Percentiles rank a stretch among this genome's conserved stretches.
These are phyloP conservation scores for Drosophila lini DNA, from an alignment of 1,140 invertebrate genomes.

Conservation along the genomic window DNA sequence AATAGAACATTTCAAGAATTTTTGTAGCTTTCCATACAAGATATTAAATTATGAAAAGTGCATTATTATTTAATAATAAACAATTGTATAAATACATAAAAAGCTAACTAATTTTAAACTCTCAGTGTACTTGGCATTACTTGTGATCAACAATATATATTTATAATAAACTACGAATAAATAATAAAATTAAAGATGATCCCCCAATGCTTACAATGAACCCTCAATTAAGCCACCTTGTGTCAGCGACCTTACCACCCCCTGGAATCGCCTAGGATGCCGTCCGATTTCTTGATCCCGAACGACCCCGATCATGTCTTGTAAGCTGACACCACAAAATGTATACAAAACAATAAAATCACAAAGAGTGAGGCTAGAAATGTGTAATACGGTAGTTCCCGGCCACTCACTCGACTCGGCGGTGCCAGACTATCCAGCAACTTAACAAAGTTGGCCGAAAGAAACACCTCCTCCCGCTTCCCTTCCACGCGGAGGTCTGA, in stretches of 20 bases:
- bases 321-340: conserved; percentile 59
- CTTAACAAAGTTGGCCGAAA: conserved; percentile 44
- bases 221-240: conserved; percentile 18
- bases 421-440: conserved; percentile 39
- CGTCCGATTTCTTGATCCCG: conserved; percentile 32
- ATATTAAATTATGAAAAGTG: no score
- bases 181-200: not conserved
- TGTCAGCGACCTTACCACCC: conserved; percentile 14
- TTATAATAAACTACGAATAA: not conserved
- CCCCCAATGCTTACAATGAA: not conserved
- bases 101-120: no score
- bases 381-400: conserved; percentile 60
- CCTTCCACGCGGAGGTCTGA: conserved; percentile 25
- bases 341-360: conserved; percentile 50
- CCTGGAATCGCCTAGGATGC: conserved; percentile 6
- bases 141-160: no score
- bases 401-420: conserved; percentile 39
- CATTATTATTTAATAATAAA: no score
- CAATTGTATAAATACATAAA: no score
- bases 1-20: no score
- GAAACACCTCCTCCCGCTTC: conserved; percentile 21
- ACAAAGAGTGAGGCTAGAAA: conserved; percentile 42
- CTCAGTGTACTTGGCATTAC: no score
- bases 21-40: no score
- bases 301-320: conserved; percentile 51